Percentiles rank a stretch among this genome's conserved stretches.
Conservation (phyloP, 2,113 vertebrate genomes). For the Elachura formosa region DNA sequence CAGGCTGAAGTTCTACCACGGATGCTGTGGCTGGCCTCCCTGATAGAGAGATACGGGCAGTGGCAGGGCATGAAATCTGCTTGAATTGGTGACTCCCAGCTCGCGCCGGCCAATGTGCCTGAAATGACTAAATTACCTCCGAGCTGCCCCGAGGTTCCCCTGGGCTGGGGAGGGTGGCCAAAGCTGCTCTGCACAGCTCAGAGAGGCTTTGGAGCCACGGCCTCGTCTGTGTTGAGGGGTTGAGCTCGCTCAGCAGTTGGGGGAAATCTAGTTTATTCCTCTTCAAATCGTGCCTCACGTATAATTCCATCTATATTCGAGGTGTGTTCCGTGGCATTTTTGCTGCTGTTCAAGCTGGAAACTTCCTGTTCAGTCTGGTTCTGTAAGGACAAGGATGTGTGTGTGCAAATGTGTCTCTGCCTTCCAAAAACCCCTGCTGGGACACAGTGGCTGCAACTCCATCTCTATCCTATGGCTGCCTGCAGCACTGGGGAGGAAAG, state of each 20-base stretch:
- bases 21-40: neutral
- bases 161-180: neutral
- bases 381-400: neutral
- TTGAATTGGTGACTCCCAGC: conserved; percentile 51
- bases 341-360: neutral
- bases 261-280: neutral
- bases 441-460: neutral
- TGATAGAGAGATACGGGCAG: conserved; percentile 58
- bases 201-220: neutral
- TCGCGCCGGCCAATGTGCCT: neutral
- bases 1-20: neutral
- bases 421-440: neutral
- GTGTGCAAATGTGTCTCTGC: fast-evolving
- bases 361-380: neutral
- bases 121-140: conserved; percentile 35
- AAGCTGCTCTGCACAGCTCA: neutral
- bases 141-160: neutral
- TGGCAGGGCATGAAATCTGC: conserved; percentile 72
- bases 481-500: fast-evolving
- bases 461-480: fast-evolving
- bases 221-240: neutral
- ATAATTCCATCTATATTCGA: fast-evolving
- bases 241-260: neutral
- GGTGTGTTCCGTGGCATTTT: fast-evolving
- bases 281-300: fast-evolving